A percentile compares a stretch with the other conserved stretches of the same genome.
phyloP scores from a whole-genome alignment of 64 coral and sea anemone species.

The Pocillopora verrucosa region DNA sequence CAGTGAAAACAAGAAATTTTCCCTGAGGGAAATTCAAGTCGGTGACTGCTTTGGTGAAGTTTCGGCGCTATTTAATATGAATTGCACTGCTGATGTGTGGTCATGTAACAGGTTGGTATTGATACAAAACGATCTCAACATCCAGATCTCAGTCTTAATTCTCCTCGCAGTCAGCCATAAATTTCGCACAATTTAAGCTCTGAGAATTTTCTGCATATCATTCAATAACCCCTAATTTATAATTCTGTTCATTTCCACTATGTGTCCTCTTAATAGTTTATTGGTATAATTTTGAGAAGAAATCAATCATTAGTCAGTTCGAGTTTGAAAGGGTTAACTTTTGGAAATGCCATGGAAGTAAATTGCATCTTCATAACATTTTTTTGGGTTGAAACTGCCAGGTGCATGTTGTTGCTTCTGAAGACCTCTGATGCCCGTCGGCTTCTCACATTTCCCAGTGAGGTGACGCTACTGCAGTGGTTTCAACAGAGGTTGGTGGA shows the following conservation, averaged over 20 bases:
- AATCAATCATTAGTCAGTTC: too few species aligned
- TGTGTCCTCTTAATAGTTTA: too few species aligned
- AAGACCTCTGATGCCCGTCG: slow-evolving; percentile 32
- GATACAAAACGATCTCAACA: background rate
- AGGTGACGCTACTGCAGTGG: slow-evolving; percentile 36
- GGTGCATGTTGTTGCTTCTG: slow-evolving; percentile 17
- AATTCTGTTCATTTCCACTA: too few species aligned
- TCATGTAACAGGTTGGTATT: slow-evolving; percentile 39
- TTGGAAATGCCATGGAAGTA: too few species aligned
- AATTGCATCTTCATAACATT: too few species aligned
- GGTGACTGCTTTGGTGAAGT: slow-evolving; percentile 90
- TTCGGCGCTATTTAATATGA: slow-evolving; percentile 65
- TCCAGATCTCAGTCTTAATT: background rate
- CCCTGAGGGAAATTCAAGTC: slow-evolving; percentile 51
- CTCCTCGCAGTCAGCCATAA: too few species aligned
- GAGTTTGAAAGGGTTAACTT: too few species aligned
- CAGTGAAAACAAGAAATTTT: slow-evolving; percentile 52
- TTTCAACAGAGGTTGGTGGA: slow-evolving; percentile 42
- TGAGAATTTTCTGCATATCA: too few species aligned
- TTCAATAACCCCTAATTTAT: too few species aligned
- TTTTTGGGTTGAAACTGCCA: background rate
- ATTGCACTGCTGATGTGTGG: slow-evolving; percentile 79
- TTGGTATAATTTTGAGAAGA: too few species aligned
- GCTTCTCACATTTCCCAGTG: slow-evolving; percentile 29
- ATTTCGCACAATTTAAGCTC: too few species aligned